These are phyloP conservation scores for Yponomeuta sedellus DNA, from an alignment of 2,888 invertebrate genomes.

Conservation along the genomic window DNA sequence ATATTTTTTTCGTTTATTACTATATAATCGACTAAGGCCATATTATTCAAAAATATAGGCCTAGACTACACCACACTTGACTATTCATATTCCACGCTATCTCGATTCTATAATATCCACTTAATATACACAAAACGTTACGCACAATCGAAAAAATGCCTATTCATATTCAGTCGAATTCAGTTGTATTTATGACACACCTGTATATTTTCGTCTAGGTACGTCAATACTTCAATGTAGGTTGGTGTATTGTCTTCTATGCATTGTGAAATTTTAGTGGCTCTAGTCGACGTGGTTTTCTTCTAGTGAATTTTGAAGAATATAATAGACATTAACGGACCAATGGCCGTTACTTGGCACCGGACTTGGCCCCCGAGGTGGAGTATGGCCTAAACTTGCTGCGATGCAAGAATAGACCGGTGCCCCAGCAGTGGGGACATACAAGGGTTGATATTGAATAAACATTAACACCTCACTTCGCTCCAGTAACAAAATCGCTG, in stretches of 20 bases:
- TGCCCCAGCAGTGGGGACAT: too few relatives aligned
- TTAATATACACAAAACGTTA: conserved; percentile 8
- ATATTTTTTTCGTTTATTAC: neutral
- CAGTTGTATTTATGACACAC: neutral
- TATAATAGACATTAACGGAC: too few relatives aligned
- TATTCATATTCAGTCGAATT: conserved; percentile 19
- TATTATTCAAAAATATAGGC: conserved; percentile 32
- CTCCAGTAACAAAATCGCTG: too few relatives aligned
- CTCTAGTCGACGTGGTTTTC: too few relatives aligned
- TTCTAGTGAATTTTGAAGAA: too few relatives aligned
- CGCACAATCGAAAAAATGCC: conserved; percentile 3
- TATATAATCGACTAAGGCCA: conserved; percentile 25
- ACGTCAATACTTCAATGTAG: neutral
- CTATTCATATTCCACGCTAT: conserved; percentile 1
- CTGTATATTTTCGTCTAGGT: neutral
- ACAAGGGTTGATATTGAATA: too few relatives aligned
- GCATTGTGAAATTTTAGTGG: neutral
- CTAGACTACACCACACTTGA: conserved; percentile 25
- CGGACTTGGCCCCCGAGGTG: too few relatives aligned
- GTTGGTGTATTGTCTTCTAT: neutral
- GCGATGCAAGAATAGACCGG: too few relatives aligned
- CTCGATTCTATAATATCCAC: neutral
- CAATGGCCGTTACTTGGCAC: too few relatives aligned
- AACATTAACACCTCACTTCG: too few relatives aligned
- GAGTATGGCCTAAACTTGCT: too few relatives aligned